A percentile compares a stretch with the other conserved stretches of the same genome.
phyloP scores from a whole-genome alignment of 2,888 invertebrate genomes.

The Metopia argyrocephala region DNA sequence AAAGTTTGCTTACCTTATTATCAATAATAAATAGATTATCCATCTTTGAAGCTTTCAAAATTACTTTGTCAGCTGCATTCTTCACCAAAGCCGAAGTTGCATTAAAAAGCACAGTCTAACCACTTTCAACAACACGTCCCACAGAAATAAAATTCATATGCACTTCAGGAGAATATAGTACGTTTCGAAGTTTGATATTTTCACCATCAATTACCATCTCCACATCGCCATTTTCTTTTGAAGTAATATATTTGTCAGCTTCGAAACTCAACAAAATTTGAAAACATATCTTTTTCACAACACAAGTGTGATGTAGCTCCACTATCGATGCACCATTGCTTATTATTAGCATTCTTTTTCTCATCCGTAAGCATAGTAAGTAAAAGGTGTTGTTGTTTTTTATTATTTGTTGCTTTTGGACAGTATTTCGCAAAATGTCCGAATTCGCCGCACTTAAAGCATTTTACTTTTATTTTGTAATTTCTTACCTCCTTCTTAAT shows the following conservation, averaged over 20 bases:
- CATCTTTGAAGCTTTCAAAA: constrained; percentile 20
- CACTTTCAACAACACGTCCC: constrained; percentile 58
- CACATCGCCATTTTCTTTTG: constrained; percentile 37
- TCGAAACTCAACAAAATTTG: constrained; percentile 36
- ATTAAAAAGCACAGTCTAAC: constrained; percentile 51
- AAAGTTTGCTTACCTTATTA: constrained; percentile 1
- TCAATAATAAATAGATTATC: constrained; percentile 37
- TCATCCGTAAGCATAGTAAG: background rate
- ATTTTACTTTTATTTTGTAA: background rate
- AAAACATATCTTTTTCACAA: constrained; percentile 40
- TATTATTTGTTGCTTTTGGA: background rate
- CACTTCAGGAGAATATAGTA: background rate
- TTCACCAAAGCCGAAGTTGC: constrained; percentile 32
- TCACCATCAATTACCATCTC: no score
- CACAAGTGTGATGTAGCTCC: constrained; percentile 62
- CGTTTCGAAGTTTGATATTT: background rate
- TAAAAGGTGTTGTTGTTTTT: constrained; percentile 19
- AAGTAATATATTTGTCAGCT: constrained; percentile 50
- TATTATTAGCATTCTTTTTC: background rate
- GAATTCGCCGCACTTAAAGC: background rate
- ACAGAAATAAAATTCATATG: constrained; percentile 63
- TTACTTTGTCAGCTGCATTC: constrained; percentile 14
- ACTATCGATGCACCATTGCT: constrained; percentile 61
- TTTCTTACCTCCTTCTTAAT: no score
- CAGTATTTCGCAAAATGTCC: constrained; percentile 23